Conservation (phyloP, 2,888 invertebrate genomes). For the Schrankia costaestrigalis region DNA sequence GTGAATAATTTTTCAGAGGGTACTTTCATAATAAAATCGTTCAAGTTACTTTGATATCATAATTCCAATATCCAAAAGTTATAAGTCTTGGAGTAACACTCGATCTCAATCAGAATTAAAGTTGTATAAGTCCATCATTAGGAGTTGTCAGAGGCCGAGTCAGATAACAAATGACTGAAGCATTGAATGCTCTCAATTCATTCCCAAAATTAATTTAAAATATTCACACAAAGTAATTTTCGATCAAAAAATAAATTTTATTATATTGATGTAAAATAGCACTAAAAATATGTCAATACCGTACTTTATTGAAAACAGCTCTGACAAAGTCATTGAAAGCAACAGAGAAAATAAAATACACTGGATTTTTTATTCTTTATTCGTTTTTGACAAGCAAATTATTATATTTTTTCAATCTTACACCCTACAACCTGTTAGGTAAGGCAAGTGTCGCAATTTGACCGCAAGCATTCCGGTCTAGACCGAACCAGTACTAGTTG, state of each 20-base stretch:
- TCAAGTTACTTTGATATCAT: conserved; percentile 25
- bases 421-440: conserved; percentile 27
- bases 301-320: too few relatives aligned
- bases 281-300: too few relatives aligned
- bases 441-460: conserved; percentile 25
- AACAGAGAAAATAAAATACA: too few relatives aligned
- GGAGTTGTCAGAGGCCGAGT: conserved; percentile 27
- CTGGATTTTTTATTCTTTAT: neutral
- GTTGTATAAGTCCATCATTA: conserved; percentile 28
- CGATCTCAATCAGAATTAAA: conserved; percentile 30
- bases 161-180: conserved; percentile 24
- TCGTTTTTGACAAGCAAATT: neutral
- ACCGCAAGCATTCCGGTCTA: conserved; percentile 29
- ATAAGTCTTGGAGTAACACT: conserved; percentile 24
- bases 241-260: too few relatives aligned
- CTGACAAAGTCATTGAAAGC: too few relatives aligned
- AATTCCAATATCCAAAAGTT: conserved; percentile 26
- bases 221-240: too few relatives aligned
- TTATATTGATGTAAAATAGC: too few relatives aligned
- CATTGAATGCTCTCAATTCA: too few relatives aligned
- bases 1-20: neutral
- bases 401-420: neutral
- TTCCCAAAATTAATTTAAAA: too few relatives aligned
- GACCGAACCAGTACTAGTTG: conserved; percentile 25
- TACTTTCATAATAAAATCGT: conserved; percentile 18